Percentiles rank a stretch among this genome's conserved stretches.
Evolutionary conservation across 2,113 vertebrate genomes (phyloP).

Genomic region (Corydoras sp.): DNA sequence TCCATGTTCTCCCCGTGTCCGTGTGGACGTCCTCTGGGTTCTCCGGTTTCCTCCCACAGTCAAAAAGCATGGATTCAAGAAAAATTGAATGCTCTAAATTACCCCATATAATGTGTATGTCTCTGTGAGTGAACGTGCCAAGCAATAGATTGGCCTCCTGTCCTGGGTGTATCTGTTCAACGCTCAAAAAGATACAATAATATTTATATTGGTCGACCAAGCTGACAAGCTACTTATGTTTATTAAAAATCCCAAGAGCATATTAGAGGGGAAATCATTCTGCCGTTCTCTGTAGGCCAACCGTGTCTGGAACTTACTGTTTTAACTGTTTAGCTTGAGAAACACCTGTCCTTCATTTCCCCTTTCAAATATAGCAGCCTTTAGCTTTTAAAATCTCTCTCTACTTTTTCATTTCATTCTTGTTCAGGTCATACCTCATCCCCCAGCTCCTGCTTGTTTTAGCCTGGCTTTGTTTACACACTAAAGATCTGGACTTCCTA

Average conservation of each 20-base stretch:
- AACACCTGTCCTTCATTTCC: constrained; percentile 43
- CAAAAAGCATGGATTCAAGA: too few species aligned
- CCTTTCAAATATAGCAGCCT: constrained; percentile 33
- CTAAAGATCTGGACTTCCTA: constrained; percentile 60
- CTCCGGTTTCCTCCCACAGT: too few species aligned
- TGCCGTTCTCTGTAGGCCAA: constrained; percentile 48
- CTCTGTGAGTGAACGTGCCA: too few species aligned
- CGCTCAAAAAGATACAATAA: too few species aligned
- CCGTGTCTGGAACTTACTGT: constrained; percentile 54
- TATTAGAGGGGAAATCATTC: constrained; percentile 50
- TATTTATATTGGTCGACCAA: too few species aligned
- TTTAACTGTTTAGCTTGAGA: constrained; percentile 52
- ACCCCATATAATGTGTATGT: too few species aligned
- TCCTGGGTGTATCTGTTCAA: too few species aligned
- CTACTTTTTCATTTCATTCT: constrained; percentile 18
- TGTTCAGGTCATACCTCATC: constrained; percentile 16
- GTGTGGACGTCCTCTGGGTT: too few species aligned
- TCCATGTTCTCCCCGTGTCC: too few species aligned
- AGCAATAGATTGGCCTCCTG: too few species aligned
- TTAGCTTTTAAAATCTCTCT: constrained; percentile 29
- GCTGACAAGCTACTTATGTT: too few species aligned
- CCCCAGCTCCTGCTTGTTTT: constrained; percentile 8
- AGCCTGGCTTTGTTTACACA: constrained; percentile 57
- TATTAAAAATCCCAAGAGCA: background rate
- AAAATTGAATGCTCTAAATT: too few species aligned